Evolutionary conservation across 2,888 invertebrate genomes (phyloP), one percentile per base, ranked within the genome.

Genomic region (Entomobrya proxima): DNA sequence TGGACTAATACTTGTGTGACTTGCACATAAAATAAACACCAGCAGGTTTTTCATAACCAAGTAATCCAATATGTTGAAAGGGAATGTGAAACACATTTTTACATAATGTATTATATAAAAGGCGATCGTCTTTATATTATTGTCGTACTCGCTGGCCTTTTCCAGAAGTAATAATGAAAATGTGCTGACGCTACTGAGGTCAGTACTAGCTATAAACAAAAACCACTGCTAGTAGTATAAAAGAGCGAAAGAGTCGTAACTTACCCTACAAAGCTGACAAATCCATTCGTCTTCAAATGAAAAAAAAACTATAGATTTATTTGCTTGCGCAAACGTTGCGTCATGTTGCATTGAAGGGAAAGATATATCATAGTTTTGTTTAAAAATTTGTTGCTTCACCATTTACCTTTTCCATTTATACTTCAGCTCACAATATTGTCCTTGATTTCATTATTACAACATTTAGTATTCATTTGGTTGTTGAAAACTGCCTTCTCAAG

Each of bases 281-380:
- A 9, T 18, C 2, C 30, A 32, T 74, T 44, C 27, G 9, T 69
- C 30, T 52, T 52, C 52, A 9, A 64, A 50, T 21, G 64, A 61
- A 78, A 64, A 77, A n/a, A 37, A 80, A 80, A 76, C 15, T 27
- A 80, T 40, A 69, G 79, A 80, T 80, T 80, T 80, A 69, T 80
- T 69, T 18, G 50, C 79, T 50, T 35, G 37, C 15, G 58, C 80
- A 80, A 69, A 55, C 72, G 72, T 80, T 78, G 64, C 58, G 80
- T 58, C 55, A 69, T 24, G 58, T 69, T 80, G 80, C 80, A 80
- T 80, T 72, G 80, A 58, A 18, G 27, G 30, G 72, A 40, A 30
- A 80, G 67, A 67, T 69, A 79, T 72, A 52, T 55, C 35, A 35
- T 44, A 18, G 35, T 13, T 50, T 40, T 35, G 37, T 18, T 61